Conservation (phyloP, 1,140 invertebrate species). For the Heliothis subflexa region DNA sequence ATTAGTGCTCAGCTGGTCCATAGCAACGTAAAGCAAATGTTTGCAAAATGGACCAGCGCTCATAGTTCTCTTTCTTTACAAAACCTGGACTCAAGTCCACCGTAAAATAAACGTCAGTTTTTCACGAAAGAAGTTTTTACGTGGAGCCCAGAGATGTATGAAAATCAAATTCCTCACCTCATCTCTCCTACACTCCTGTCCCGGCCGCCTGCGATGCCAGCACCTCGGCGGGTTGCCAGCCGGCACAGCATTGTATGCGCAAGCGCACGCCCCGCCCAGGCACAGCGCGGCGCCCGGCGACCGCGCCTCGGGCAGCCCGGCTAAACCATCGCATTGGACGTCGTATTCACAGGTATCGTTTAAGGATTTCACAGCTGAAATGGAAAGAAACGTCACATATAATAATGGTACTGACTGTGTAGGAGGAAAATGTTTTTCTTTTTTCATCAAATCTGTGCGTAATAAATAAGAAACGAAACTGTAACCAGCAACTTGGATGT, state of each 20-base stretch:
- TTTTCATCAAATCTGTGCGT: no score
- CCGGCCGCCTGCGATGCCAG: slow-evolving; percentile 71
- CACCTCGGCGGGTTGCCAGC: slow-evolving; percentile 69
- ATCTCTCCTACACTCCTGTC: slow-evolving; percentile 73
- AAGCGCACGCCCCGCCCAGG: slow-evolving; percentile 68
- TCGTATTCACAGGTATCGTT: slow-evolving; percentile 76
- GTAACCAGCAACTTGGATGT: no score
- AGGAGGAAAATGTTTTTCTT: no score
- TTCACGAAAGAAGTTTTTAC: background rate
- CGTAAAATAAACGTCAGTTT: no score
- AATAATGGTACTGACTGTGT: no score
- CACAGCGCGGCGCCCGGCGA: slow-evolving; percentile 72
- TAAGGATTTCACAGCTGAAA: slow-evolving; percentile 69
- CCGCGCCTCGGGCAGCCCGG: slow-evolving; percentile 61
- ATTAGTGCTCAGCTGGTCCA: no score
- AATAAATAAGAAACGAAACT: no score
- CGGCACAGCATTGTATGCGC: slow-evolving; percentile 69
- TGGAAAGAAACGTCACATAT: background rate
- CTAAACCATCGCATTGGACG: slow-evolving; percentile 74
- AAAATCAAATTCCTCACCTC: slow-evolving; percentile 61
- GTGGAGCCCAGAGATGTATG: background rate
- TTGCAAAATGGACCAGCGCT: no score
- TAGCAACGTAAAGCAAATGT: no score
- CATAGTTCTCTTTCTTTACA: no score
- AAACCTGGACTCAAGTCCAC: no score